Evolutionary conservation across 2,113 vertebrate species (phyloP).

Genomic region (Oenanthe oenanthe): DNA sequence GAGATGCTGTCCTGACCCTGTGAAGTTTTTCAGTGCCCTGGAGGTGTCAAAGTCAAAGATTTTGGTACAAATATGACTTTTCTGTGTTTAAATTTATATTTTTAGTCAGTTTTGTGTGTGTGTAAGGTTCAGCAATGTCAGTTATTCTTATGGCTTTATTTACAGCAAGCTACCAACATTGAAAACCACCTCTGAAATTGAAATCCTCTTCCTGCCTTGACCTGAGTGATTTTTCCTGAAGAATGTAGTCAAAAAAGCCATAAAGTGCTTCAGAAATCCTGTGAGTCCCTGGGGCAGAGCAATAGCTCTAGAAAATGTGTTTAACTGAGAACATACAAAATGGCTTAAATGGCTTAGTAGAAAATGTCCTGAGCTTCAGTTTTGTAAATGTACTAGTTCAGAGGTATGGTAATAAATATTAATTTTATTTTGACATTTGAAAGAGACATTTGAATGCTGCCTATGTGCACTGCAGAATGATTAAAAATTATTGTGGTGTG

Average conservation of each 20-base stretch:
- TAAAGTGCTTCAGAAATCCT: slow-evolving; percentile 21
- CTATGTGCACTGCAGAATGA: slow-evolving; percentile 69
- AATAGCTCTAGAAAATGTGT: slow-evolving; percentile 47
- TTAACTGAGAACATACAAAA: slow-evolving; percentile 19
- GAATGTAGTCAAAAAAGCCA: not conserved
- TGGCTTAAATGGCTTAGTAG: slow-evolving; percentile 4
- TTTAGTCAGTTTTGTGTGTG: not conserved
- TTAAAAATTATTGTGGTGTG: slow-evolving; percentile 77
- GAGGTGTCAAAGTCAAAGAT: not conserved
- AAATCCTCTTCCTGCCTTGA: not conserved
- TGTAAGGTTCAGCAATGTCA: not conserved
- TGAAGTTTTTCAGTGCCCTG: not conserved
- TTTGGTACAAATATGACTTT: not conserved
- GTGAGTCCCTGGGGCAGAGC: not conserved
- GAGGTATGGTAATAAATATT: slow-evolving; percentile 76
- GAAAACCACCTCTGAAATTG: not conserved
- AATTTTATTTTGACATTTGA: slow-evolving; percentile 81
- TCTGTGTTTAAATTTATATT: not conserved
- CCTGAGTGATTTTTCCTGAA: not conserved
- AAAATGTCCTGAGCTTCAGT: slow-evolving; percentile 18
- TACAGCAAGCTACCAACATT: not conserved
- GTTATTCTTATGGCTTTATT: not conserved
- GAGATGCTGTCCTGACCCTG: fast-evolving
- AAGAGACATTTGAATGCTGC: slow-evolving; percentile 73
- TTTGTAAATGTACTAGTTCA: slow-evolving; percentile 63